Percentiles rank a stretch among this genome's conserved stretches.
Evolutionary conservation across 2,113 vertebrate genomes (phyloP).

Genomic region (Dromaius novaehollandiae): DNA sequence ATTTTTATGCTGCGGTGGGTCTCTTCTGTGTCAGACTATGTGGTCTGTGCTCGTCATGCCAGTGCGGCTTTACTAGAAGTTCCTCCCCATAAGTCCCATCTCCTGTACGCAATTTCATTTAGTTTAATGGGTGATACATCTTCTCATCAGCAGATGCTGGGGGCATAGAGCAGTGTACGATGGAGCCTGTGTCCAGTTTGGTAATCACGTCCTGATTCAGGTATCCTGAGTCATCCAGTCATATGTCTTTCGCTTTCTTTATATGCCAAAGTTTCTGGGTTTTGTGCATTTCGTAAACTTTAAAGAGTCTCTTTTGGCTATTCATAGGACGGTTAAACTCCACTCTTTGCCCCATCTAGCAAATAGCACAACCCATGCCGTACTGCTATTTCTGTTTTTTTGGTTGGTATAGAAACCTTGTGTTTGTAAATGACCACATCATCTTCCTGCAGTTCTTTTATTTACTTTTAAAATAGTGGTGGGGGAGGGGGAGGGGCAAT

Average conservation of each 20-base stretch:
- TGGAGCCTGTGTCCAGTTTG: not conserved
- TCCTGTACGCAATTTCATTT: constrained; percentile 2
- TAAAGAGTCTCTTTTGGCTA: not conserved
- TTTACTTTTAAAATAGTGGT: not conserved
- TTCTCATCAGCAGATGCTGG: not conserved
- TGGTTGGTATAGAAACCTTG: not conserved
- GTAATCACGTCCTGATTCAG: not conserved
- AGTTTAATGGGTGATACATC: not conserved
- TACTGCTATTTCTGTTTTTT: not conserved
- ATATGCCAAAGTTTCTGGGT: not conserved
- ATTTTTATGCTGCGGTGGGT: constrained; percentile 8
- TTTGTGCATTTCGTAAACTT: not conserved
- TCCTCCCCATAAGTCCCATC: not conserved
- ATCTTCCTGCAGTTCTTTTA: not conserved
- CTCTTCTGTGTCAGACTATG: not conserved
- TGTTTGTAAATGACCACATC: not conserved
- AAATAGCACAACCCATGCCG: not conserved
- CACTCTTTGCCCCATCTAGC: not conserved
- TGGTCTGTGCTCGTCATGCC: not conserved
- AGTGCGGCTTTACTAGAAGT: not conserved
- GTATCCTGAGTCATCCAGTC: not conserved
- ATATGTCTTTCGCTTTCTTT: not conserved
- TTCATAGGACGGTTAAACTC: not conserved
- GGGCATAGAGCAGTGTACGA: not conserved
- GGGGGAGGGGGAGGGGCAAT: not conserved